These are phyloP conservation scores for Danaus melanippus DNA, from an alignment of 1,140 invertebrate genomes.

Conservation along the genomic window DNA sequence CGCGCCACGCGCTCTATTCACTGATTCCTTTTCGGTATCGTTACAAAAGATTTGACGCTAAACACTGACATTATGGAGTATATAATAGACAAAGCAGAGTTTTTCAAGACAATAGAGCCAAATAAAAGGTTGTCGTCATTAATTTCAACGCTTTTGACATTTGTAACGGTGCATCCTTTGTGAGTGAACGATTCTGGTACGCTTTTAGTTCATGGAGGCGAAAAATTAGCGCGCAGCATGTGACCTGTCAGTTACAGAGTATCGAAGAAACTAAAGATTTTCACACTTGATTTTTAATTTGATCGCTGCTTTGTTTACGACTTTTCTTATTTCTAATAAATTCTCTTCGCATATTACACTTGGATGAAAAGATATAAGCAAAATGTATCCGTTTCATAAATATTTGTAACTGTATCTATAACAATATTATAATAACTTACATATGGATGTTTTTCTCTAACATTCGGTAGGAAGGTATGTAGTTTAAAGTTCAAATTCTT, in stretches of 20 bases:
- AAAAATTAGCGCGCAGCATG: constrained; percentile 60
- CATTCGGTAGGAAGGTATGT: too few relatives aligned
- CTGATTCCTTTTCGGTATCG: constrained; percentile 43
- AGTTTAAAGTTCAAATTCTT: too few relatives aligned
- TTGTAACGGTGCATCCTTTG: constrained; percentile 62
- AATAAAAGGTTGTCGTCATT: constrained; percentile 65
- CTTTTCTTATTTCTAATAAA: not conserved
- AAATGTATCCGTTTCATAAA: too few relatives aligned
- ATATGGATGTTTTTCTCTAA: too few relatives aligned
- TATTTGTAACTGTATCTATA: too few relatives aligned
- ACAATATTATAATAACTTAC: too few relatives aligned
- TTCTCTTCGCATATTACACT: too few relatives aligned
- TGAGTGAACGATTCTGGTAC: constrained; percentile 24
- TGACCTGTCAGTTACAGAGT: constrained; percentile 23
- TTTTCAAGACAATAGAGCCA: constrained; percentile 53
- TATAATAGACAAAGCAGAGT: constrained; percentile 63
- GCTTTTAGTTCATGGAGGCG: constrained; percentile 38
- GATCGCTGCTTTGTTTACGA: constrained; percentile 9
- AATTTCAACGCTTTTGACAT: constrained; percentile 64
- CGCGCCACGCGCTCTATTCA: constrained; percentile 57
- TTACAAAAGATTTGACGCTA: constrained; percentile 63
- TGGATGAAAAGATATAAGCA: too few relatives aligned
- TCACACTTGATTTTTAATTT: constrained; percentile 10
- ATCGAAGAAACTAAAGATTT: constrained; percentile 21
- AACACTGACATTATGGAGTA: constrained; percentile 64